Conservation (phyloP, 2,797 vertebrate genomes). For the Hozukius guyotensis region DNA sequence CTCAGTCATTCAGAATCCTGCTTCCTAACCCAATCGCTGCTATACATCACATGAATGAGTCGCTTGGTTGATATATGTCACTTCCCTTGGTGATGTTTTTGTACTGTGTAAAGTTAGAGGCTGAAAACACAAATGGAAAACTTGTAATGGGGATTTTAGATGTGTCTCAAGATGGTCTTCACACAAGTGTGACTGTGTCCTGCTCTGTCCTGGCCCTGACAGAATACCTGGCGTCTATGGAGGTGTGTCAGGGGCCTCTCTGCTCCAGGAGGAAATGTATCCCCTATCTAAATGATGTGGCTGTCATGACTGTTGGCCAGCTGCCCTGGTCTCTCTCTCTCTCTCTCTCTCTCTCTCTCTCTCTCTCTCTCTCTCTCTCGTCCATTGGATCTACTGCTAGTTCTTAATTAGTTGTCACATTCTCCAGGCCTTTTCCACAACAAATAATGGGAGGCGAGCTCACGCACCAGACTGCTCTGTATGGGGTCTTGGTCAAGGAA, state of each 20-base stretch:
- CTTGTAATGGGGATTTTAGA: background rate
- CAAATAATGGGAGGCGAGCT: background rate
- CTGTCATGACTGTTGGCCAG: conserved; percentile 35
- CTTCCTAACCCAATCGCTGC: conserved; percentile 30
- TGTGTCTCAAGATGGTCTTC: background rate
- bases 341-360: background rate
- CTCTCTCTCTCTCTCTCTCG: too few species aligned
- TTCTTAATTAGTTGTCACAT: conserved; percentile 54
- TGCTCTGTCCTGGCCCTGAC: background rate
- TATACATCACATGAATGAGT: conserved; percentile 45
- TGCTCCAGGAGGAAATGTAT: conserved; percentile 36
- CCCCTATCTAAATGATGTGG: conserved; percentile 48
- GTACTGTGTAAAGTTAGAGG: conserved; percentile 12
- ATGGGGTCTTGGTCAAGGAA: conserved; percentile 13
- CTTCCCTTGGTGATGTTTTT: conserved; percentile 30
- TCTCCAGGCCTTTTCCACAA: conserved; percentile 49
- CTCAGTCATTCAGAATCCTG: conserved; percentile 16
- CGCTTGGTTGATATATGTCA: conserved; percentile 33
- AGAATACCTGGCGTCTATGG: background rate
- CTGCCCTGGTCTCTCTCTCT: background rate
- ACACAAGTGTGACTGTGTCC: background rate
- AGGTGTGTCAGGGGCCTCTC: conserved; percentile 5
- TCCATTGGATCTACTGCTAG: conserved; percentile 10
- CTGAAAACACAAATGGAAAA: conserved; percentile 4
- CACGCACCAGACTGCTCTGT: conserved; percentile 6